Evolutionary conservation across 2,888 invertebrate genomes (phyloP), one percentile per base, ranked within the genome.

Genomic region (Heliothis peltigera): DNA sequence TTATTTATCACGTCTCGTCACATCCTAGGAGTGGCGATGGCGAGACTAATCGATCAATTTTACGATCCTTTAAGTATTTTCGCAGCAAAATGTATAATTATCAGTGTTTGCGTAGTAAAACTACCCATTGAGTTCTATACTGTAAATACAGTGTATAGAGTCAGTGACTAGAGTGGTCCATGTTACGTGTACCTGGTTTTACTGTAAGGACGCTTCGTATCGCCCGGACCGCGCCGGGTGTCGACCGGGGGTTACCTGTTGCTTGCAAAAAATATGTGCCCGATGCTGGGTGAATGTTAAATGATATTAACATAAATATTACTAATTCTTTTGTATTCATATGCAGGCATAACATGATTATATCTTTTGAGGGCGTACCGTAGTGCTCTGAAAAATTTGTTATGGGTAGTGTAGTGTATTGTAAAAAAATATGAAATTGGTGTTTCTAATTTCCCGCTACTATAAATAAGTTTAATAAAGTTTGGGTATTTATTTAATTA

Each of bases 261-360:
- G 72, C 70, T 70, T 70, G 82, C 79, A 80, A 85, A 85, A 86
- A 86, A 85, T 80, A 75, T 63, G 60, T 71, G 61, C 53, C 61
- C 74, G 70, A 75, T 75, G 74, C 59, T 70, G 70, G 74, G 67
- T 78, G 78, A 78, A 75, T 76, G 59, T 72, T 67, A 68, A 76
- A 65, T 69, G 43, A 46, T 61, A 73, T 77, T 70, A 79, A 71
- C 72, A 70, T 75, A 70, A 65, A 74, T 74, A 66, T 60, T 47
- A 32, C 53, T 66, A 60, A 75, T 77, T 55, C 60, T 64, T 65
- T 71, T 79, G 64, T 70, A 49, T 67, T 54, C 52, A 49, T 58
- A 67, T 79, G 59, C 62, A 60, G 48, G 39, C 55, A 25, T 71
- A 69, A 59, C 63, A 25, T 62, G 49, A 66, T 72, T 46, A 70